Conservation (phyloP, 2,797 vertebrate genomes). For the Platalea minor region DNA sequence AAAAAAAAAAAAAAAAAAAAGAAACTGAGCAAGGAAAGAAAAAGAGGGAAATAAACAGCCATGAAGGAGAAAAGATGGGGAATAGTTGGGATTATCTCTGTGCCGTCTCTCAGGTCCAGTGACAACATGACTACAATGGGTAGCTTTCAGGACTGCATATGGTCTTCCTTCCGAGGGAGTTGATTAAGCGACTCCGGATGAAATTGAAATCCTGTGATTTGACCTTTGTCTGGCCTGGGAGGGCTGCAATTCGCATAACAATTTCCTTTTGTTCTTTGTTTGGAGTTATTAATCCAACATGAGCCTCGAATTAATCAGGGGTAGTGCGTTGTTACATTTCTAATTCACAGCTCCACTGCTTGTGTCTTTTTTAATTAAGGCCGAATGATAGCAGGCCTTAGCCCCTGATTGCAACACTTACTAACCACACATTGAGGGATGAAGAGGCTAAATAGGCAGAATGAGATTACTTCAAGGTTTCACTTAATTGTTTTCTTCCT, state of each 20-base stretch:
- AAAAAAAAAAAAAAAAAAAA: background rate
- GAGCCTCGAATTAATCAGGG: conserved; percentile 85
- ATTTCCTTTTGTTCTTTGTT: conserved; percentile 88
- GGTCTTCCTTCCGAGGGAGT: conserved; percentile 82
- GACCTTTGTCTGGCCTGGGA: conserved; percentile 86
- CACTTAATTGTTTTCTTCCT: conserved; percentile 86
- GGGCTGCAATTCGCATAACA: conserved; percentile 85
- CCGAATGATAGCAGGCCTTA: conserved; percentile 82
- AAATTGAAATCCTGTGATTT: conserved; percentile 88
- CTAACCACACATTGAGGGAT: conserved; percentile 79
- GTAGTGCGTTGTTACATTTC: conserved; percentile 85
- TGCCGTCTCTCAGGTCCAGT: conserved; percentile 74
- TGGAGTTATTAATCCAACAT: conserved; percentile 87
- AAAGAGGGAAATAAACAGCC: conserved; percentile 12
- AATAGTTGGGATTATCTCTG: conserved; percentile 73
- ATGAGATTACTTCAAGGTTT: conserved; percentile 83
- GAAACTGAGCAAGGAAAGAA: background rate
- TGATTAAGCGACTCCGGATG: conserved; percentile 87
- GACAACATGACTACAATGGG: conserved; percentile 77
- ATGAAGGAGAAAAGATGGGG: conserved; percentile 66
- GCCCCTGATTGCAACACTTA: conserved; percentile 80
- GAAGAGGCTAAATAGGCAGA: conserved; percentile 80
- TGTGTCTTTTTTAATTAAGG: conserved; percentile 96
- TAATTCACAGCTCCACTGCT: conserved; percentile 90
- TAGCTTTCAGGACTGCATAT: conserved; percentile 80